phyloP scores from a whole-genome alignment of 2,113 vertebrate species.

The Hyaena hyaena region DNA sequence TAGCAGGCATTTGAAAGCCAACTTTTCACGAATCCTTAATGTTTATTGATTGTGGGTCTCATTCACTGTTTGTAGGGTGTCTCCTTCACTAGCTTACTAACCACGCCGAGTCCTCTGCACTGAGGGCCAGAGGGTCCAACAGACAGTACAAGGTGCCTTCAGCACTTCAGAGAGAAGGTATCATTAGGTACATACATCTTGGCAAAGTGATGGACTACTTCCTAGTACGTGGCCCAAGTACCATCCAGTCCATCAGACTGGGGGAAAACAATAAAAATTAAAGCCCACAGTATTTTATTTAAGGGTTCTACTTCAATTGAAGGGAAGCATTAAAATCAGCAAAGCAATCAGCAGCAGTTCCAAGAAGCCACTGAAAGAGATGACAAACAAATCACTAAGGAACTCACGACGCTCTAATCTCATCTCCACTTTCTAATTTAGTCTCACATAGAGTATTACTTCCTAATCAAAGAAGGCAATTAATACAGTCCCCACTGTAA shows the following conservation, averaged over 20 bases:
- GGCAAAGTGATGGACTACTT: slow-evolving; percentile 52
- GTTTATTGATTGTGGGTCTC: neutral
- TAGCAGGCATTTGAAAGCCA: neutral
- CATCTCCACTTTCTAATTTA: slow-evolving; percentile 67
- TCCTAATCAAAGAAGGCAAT: slow-evolving; percentile 77
- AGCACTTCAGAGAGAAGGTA: neutral
- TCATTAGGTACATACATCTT: neutral
- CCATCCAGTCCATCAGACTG: slow-evolving; percentile 12
- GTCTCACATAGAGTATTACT: neutral
- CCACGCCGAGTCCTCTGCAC: neutral
- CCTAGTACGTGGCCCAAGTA: neutral
- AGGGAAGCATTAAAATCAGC: slow-evolving; percentile 72
- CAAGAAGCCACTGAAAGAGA: slow-evolving; percentile 49
- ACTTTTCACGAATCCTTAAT: slow-evolving; percentile 34
- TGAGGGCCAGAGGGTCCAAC: neutral
- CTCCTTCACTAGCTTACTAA: slow-evolving; percentile 1
- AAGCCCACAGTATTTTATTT: slow-evolving; percentile 38
- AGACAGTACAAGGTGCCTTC: neutral
- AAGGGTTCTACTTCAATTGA: slow-evolving; percentile 71
- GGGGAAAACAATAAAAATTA: slow-evolving; percentile 3
- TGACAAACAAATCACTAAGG: slow-evolving; percentile 69
- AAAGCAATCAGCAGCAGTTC: slow-evolving; percentile 66
- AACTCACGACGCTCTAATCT: slow-evolving; percentile 21
- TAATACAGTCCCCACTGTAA: slow-evolving; percentile 61
- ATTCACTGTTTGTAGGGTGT: neutral